Conservation (phyloP, 2,113 vertebrate species). For the Rana temporaria region DNA sequence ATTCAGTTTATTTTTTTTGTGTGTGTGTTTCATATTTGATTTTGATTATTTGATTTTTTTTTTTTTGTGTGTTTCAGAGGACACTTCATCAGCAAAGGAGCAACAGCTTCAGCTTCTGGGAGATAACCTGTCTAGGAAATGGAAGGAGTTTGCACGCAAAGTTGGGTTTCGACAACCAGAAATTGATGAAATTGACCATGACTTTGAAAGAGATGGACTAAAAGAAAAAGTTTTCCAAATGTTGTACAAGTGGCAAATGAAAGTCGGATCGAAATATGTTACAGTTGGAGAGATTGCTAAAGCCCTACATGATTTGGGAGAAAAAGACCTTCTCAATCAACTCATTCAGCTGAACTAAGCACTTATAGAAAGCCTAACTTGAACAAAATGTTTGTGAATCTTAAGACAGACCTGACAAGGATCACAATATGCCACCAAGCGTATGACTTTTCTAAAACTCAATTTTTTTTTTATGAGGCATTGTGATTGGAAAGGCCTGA, state of each 20-base stretch:
- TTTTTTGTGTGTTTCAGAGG: conserved; percentile 65
- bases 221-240: conserved; percentile 93
- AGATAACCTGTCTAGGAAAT: conserved; percentile 81
- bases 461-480: too few relatives aligned
- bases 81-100: conserved; percentile 65
- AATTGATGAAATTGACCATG: conserved; percentile 89
- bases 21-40: conserved; percentile 68
- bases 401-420: background rate
- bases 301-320: conserved; percentile 73
- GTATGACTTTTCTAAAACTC: too few relatives aligned
- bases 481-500: too few relatives aligned
- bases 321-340: conserved; percentile 72
- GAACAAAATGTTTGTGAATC: background rate
- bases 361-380: background rate
- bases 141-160: conserved; percentile 86
- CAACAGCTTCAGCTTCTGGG: conserved; percentile 84
- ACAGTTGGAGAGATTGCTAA: conserved; percentile 84
- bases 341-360: conserved; percentile 59
- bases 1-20: background rate
- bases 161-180: conserved; percentile 81
- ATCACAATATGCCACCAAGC: too few relatives aligned
- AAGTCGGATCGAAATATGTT: conserved; percentile 82
- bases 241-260: conserved; percentile 89
- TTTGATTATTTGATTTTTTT: too few relatives aligned
- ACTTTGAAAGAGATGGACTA: conserved; percentile 85